Evolutionary conservation across 2,888 invertebrate genomes (phyloP).

Genomic region (Dasypogon diadema): DNA sequence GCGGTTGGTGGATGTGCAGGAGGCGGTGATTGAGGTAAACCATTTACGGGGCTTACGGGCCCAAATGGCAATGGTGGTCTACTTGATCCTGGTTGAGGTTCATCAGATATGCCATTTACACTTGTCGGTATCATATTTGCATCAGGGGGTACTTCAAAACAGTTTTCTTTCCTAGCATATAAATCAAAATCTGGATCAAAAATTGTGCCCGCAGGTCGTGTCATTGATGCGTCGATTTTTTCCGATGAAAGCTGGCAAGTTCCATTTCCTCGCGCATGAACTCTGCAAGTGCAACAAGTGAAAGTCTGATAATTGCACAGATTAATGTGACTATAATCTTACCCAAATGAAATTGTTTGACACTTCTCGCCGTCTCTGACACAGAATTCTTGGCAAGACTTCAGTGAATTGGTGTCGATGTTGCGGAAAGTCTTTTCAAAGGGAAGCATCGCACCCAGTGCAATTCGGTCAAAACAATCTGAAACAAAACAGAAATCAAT

Average conservation of each 20-base stretch:
- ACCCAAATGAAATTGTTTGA: constrained; percentile 76
- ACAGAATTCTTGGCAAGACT: constrained; percentile 75
- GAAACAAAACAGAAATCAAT: constrained; percentile 57
- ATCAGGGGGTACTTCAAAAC: constrained; percentile 64
- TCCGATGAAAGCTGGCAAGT: constrained; percentile 72
- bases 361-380: constrained; percentile 74
- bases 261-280: constrained; percentile 74
- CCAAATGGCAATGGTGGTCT: constrained; percentile 18
- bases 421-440: constrained; percentile 73
- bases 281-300: too few relatives aligned
- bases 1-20: constrained; percentile 18
- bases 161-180: constrained; percentile 72
- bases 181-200: constrained; percentile 75
- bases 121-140: constrained; percentile 26
- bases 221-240: constrained; percentile 69
- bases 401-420: constrained; percentile 73
- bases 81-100: background rate
- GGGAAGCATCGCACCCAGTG: constrained; percentile 75
- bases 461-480: constrained; percentile 77
- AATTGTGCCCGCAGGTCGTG: constrained; percentile 71
- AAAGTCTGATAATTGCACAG: too few relatives aligned
- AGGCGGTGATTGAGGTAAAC: constrained; percentile 29
- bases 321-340: constrained; percentile 55
- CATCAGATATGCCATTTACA: constrained; percentile 10
- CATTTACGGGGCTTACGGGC: constrained; percentile 22